phyloP scores from a whole-genome alignment of 2,797 vertebrate genomes.

The Malacoraja senta region DNA sequence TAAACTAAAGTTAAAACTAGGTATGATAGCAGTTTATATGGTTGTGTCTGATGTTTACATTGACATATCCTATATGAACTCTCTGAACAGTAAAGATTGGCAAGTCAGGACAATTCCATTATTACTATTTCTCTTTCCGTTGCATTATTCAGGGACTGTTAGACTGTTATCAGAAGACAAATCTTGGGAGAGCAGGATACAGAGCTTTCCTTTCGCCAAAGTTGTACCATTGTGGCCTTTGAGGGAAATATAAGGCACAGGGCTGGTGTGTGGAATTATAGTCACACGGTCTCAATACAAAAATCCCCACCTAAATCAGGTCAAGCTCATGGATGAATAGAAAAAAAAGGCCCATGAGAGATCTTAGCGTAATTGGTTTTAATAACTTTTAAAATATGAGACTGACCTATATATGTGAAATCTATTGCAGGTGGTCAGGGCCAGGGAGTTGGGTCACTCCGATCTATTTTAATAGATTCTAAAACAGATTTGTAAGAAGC shows the following conservation, averaged over 20 bases:
- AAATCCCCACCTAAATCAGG: slow-evolving; percentile 26
- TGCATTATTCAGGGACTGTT: background rate
- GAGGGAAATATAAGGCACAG: background rate
- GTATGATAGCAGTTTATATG: background rate
- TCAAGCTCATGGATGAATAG: slow-evolving; percentile 29
- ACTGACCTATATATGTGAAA: slow-evolving; percentile 30
- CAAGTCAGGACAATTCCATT: background rate
- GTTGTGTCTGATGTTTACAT: background rate
- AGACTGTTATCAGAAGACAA: background rate
- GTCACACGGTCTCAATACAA: background rate
- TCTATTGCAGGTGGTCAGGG: slow-evolving; percentile 7
- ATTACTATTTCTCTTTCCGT: background rate
- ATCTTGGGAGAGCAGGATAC: background rate
- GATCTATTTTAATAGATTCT: slow-evolving; percentile 30
- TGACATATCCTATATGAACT: background rate
- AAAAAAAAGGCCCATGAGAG: slow-evolving; percentile 1
- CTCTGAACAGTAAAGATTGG: background rate
- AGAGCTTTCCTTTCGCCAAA: background rate
- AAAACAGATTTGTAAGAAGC: background rate
- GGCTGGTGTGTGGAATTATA: slow-evolving; percentile 4
- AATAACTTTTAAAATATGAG: slow-evolving; percentile 35
- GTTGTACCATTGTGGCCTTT: background rate
- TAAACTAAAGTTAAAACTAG: background rate
- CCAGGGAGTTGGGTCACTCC: slow-evolving; percentile 12
- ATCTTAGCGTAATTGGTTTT: slow-evolving; percentile 25